Conservation (phyloP, 53 echinoderm and acorn worm species). For the Actinopyga echinites region DNA sequence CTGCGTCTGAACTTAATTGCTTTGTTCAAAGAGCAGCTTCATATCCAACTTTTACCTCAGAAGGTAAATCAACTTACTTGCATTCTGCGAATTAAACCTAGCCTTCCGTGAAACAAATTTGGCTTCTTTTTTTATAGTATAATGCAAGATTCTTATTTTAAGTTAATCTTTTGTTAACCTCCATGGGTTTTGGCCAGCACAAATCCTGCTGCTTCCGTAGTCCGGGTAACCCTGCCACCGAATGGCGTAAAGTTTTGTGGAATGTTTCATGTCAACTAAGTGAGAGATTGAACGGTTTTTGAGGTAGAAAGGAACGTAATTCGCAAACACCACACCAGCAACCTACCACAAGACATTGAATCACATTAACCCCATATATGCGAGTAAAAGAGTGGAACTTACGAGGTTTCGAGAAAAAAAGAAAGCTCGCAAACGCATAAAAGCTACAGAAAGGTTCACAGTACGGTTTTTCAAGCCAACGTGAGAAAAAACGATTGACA, state of each 20-base stretch:
- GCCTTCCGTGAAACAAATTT: too few species aligned
- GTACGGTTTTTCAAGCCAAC: background rate
- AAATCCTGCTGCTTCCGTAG: constrained; percentile 3
- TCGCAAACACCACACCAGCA: background rate
- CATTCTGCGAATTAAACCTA: too few species aligned
- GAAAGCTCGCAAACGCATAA: background rate
- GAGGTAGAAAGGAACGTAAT: background rate
- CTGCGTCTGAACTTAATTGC: too few species aligned
- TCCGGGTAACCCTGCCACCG: background rate
- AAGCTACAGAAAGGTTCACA: background rate
- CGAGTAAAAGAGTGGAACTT: too few species aligned
- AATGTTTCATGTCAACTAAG: background rate
- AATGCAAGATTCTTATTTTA: too few species aligned
- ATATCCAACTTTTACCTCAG: too few species aligned
- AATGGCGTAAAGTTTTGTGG: background rate
- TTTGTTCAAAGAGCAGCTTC: too few species aligned
- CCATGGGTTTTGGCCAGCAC: background rate
- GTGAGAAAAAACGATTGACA: background rate
- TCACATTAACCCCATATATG: background rate
- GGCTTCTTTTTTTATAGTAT: too few species aligned
- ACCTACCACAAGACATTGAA: background rate
- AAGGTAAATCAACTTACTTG: too few species aligned
- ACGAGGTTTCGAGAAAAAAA: background rate
- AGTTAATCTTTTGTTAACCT: too few species aligned
- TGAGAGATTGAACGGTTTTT: background rate